Percentiles rank a stretch among this genome's conserved stretches.
These are phyloP conservation scores for Neogobius melanostomus DNA, from an alignment of 2,113 vertebrate genomes.

Conservation along the genomic window DNA sequence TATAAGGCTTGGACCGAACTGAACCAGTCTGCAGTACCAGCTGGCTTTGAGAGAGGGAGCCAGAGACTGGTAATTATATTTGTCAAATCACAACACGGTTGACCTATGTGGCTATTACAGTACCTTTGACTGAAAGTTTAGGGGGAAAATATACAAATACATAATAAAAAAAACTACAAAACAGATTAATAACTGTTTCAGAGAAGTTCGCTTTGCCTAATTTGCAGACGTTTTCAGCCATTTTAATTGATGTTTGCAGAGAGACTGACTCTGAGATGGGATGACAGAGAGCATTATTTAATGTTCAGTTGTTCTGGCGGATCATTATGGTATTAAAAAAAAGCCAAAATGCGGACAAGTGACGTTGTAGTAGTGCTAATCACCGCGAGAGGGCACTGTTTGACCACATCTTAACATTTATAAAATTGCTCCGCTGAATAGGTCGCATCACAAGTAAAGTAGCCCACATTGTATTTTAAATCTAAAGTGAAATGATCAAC, in stretches of 20 bases:
- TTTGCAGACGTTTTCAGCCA: constrained; percentile 15
- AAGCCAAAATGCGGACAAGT: constrained; percentile 15
- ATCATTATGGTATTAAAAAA: constrained; percentile 11
- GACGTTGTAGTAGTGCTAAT: constrained; percentile 11
- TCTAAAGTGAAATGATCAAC: not conserved
- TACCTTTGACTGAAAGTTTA: too few species aligned
- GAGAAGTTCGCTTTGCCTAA: not conserved
- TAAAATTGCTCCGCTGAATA: not conserved
- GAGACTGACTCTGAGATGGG: constrained; percentile 20
- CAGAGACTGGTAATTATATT: constrained; percentile 25
- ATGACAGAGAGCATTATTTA: constrained; percentile 27
- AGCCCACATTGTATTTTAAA: not conserved
- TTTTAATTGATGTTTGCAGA: constrained; percentile 12
- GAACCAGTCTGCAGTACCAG: constrained; percentile 15
- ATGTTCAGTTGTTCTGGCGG: constrained; percentile 32
- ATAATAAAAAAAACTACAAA: too few species aligned
- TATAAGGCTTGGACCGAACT: not conserved
- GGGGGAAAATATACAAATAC: too few species aligned
- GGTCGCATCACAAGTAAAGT: not conserved
- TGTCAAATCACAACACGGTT: too few species aligned
- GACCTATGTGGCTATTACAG: too few species aligned
- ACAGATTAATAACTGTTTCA: too few species aligned
- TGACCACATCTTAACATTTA: constrained; percentile 30
- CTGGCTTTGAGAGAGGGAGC: constrained; percentile 47
- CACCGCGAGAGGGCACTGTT: constrained; percentile 66